Conservation (phyloP, 2,113 vertebrate species). For the Chinchilla lanigera region DNA sequence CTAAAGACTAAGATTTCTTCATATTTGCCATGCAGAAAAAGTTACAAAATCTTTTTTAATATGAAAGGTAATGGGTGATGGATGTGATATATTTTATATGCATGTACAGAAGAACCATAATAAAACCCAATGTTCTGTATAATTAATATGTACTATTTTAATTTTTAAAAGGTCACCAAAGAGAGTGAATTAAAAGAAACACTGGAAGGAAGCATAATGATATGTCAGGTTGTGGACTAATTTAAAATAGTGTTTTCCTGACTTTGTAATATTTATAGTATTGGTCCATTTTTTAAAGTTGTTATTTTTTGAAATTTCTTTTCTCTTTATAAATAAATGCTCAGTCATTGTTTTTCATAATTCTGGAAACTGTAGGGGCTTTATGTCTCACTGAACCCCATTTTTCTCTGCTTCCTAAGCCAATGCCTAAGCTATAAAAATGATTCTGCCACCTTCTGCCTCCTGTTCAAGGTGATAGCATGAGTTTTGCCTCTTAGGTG, state of each 20-base stretch:
- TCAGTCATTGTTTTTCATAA: background rate
- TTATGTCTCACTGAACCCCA: background rate
- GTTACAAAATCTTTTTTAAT: background rate
- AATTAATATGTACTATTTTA: background rate
- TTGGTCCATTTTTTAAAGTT: background rate
- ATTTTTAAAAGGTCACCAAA: background rate
- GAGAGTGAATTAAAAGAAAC: background rate
- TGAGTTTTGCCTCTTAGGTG: background rate
- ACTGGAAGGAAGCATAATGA: background rate
- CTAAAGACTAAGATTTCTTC: background rate
- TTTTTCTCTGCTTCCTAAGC: background rate
- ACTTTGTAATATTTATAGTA: background rate
- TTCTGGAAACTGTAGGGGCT: background rate
- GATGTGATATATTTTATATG: background rate
- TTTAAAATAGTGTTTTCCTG: background rate
- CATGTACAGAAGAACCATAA: background rate
- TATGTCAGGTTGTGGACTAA: background rate
- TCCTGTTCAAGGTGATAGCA: background rate
- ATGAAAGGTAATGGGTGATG: background rate
- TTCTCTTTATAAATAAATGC: constrained; percentile 22
- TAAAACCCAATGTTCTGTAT: background rate
- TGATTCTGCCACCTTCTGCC: background rate
- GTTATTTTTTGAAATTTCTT: background rate
- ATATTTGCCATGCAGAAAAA: background rate
- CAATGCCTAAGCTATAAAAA: background rate